Evolutionary conservation across 2,888 invertebrate species (phyloP).

Genomic region (Stomorhina lunata): DNA sequence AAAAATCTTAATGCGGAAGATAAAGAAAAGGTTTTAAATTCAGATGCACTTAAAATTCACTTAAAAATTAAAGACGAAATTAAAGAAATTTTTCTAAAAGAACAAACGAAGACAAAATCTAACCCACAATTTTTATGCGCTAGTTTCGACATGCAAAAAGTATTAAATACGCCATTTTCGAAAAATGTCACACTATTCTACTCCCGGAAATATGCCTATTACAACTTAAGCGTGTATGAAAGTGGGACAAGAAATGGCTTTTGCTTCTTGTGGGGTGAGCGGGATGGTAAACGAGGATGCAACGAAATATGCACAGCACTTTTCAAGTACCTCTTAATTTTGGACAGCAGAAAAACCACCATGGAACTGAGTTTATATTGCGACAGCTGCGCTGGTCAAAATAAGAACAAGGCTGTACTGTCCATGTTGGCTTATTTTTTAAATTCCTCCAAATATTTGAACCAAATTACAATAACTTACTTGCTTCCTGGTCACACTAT

Average conservation of each 20-base stretch:
- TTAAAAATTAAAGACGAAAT: no score
- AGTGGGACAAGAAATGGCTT: not conserved
- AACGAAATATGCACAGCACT: not conserved
- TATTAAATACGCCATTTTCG: not conserved
- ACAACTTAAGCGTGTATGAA: no score
- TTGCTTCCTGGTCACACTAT: slow-evolving; percentile 43
- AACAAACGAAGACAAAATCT: no score
- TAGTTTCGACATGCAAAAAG: not conserved
- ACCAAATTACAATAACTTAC: slow-evolving; percentile 48
- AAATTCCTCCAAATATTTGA: no score
- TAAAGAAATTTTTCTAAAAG: no score
- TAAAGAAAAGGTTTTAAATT: slow-evolving; percentile 2
- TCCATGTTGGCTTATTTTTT: no score
- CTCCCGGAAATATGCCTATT: not conserved
- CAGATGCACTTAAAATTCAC: slow-evolving; percentile 1
- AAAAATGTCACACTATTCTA: not conserved
- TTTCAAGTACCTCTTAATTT: not conserved
- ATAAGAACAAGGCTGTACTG: no score
- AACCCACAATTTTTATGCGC: not conserved
- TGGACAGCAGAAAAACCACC: not conserved
- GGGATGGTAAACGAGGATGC: not conserved
- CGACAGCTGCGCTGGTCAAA: no score
- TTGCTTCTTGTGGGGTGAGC: not conserved
- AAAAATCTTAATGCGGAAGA: not conserved
- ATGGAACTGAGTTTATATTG: slow-evolving; percentile 17